phyloP scores from a whole-genome alignment of 2,888 invertebrate genomes.

The Tetranychus piercei region DNA sequence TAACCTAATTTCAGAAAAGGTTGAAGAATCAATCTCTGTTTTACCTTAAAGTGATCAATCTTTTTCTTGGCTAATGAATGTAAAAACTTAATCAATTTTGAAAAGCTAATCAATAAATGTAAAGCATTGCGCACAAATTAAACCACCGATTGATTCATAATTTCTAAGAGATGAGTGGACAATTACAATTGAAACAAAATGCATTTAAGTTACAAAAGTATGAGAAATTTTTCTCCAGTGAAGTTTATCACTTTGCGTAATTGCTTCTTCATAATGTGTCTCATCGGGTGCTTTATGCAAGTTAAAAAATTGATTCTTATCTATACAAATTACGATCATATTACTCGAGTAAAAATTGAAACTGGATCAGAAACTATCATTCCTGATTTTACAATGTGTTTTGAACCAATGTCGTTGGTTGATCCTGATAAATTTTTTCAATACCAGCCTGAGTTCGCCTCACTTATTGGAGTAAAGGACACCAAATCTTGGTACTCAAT shows the following conservation, averaged over 20 bases:
- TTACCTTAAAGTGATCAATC: no score
- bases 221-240: no score
- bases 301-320: background rate
- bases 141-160: no score
- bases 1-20: no score
- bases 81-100: no score
- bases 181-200: no score
- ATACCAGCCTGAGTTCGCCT: background rate
- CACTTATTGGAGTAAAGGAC: background rate
- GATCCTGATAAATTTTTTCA: background rate
- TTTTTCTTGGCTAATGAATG: no score
- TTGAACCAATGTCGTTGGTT: background rate
- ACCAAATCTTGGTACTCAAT: background rate
- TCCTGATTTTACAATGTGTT: background rate
- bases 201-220: no score
- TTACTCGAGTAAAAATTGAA: background rate
- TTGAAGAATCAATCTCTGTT: no score
- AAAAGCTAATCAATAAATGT: no score
- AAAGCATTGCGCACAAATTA: no score
- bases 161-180: no score
- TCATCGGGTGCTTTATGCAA: background rate
- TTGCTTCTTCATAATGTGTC: background rate
- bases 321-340: background rate
- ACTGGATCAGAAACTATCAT: background rate
- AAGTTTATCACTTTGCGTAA: background rate